Evolutionary conservation across 2,113 vertebrate species (phyloP).

Genomic region (Mormyrus lacerda): DNA sequence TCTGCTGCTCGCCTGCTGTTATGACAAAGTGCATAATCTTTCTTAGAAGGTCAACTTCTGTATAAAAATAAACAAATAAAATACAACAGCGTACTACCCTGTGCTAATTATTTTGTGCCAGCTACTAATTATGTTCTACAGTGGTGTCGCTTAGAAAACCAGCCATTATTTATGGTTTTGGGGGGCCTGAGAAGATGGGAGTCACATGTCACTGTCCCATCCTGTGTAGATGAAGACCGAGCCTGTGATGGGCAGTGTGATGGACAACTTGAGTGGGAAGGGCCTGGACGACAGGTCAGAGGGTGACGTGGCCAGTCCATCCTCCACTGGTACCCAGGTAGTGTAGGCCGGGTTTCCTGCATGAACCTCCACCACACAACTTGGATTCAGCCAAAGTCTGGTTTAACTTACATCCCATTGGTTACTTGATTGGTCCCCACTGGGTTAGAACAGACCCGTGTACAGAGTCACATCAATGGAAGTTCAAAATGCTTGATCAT

Average conservation of each 20-base stretch:
- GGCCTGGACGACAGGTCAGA: conserved; percentile 82
- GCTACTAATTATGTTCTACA: neutral
- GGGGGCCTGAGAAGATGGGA: neutral
- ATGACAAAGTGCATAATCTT: neutral
- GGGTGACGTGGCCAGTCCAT: conserved; percentile 84
- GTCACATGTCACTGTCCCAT: neutral
- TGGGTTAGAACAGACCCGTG: neutral
- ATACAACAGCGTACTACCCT: neutral
- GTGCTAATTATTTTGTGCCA: neutral
- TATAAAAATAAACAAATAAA: neutral
- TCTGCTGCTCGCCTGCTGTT: neutral
- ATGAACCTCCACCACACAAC: neutral
- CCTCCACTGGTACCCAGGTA: conserved; percentile 90
- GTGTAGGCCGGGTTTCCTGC: neutral
- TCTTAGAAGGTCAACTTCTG: neutral
- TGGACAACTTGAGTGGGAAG: conserved; percentile 68
- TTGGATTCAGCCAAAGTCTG: neutral
- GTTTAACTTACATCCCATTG: neutral
- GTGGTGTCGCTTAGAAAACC: neutral
- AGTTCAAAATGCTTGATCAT: too few relatives aligned
- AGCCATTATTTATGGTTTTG: neutral
- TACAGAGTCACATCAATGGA: neutral
- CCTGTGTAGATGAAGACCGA: conserved; percentile 70
- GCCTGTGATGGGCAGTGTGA: conserved; percentile 61
- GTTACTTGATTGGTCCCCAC: neutral